Conservation (phyloP, 2,113 vertebrate species). For the Thunnus thynnus region DNA sequence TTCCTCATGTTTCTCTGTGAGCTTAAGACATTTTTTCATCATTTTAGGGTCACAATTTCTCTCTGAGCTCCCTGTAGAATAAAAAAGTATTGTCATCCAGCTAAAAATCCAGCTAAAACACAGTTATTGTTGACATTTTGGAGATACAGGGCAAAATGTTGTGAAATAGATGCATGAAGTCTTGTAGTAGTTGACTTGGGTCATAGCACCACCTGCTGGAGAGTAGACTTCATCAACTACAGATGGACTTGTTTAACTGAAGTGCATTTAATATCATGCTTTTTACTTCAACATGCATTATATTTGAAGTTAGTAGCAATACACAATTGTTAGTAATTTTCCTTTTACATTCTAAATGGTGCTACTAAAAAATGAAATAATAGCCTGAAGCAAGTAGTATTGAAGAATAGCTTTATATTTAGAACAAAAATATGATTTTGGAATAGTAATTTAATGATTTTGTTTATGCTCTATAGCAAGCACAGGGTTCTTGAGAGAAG, state of each 20-base stretch:
- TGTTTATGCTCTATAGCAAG: neutral
- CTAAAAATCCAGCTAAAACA: too few relatives aligned
- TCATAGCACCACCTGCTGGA: conserved; percentile 76
- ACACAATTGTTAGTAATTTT: too few relatives aligned
- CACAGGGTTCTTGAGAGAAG: neutral
- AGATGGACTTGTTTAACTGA: neutral
- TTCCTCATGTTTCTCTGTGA: neutral
- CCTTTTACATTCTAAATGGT: too few relatives aligned
- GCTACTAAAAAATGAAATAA: too few relatives aligned
- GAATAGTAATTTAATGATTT: neutral
- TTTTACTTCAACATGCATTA: neutral
- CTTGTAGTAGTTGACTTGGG: conserved; percentile 19
- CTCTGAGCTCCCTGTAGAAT: too few relatives aligned
- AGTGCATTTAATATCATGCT: neutral
- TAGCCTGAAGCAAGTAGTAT: too few relatives aligned
- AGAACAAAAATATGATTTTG: too few relatives aligned
- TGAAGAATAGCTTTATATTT: too few relatives aligned
- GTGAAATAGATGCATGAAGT: neutral
- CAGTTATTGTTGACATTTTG: neutral
- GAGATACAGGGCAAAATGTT: too few relatives aligned
- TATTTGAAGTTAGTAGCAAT: neutral
- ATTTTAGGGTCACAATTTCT: neutral
- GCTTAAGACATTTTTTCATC: neutral
- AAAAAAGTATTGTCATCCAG: too few relatives aligned
- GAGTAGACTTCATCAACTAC: neutral